Evolutionary conservation across 2,888 invertebrate species (phyloP), one percentile per base, ranked within the genome.

Genomic region (Omphaloscelis lunosa): DNA sequence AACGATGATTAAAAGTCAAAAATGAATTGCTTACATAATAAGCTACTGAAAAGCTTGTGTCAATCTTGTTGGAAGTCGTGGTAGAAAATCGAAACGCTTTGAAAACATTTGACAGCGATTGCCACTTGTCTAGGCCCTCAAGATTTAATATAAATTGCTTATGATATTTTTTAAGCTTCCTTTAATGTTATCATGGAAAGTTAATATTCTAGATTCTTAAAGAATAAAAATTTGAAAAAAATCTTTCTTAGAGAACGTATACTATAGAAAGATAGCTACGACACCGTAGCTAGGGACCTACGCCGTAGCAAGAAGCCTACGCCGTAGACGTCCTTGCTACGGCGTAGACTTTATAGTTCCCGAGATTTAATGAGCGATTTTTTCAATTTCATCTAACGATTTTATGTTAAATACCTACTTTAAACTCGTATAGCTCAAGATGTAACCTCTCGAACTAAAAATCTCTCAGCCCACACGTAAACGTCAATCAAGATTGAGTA

Each of bases 401-500:
- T 27, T 56, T 3, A 56, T 34, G 15, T 53, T 12, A 48, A 56
- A 63, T 51, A 51, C 80, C 63, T 73, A 65, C 73, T 65, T 45
- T 65, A 39, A 80, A 78, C 23, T 65, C 79, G 27, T 68, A 77
- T 62, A 68, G 61, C 27, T 27, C 51, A 82, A 82, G 68, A 53
- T 76, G 67, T 27, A 68, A 78, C 78, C 58, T 80, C 27, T 81
- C 41, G 29, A n/a, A 70, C 78, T 83, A 77, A 82, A 82, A 80
- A 80, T 83, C 83, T 80, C 27, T n/a, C 80, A 77, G 41, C 80
- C 69, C 61, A 58, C 80, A 84, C 62, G 70, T 85, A 72, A 78
- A 84, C 74, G 78, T 83, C 86, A 80, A 80, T 85, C 85, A 86
- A 71, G 59, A 75, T 79, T 70, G 70, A 68, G 75, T 83, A 77